Evolutionary conservation across 2,888 invertebrate genomes (phyloP), one percentile per base, ranked within the genome.

Genomic region (Rambutsinella grinnellia): DNA sequence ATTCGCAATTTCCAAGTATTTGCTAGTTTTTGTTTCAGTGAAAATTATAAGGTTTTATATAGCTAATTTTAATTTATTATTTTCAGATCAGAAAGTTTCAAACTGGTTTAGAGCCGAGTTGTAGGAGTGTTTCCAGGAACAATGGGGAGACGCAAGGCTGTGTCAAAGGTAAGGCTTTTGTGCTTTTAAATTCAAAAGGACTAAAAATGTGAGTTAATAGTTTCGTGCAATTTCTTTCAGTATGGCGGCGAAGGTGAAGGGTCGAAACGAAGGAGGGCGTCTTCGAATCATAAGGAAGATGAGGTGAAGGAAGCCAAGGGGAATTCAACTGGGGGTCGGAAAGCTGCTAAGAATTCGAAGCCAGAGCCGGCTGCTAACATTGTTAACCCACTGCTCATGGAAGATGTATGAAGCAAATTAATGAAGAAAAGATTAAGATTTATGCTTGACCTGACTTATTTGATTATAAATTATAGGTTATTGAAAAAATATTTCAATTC

Each of bases 301-400:
- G 5, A 15, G 28, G 10, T n/a, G 13, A n/a, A 2, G 21, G 61
- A 63, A n/a, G 47, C 46, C 0, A 62, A 27, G 15, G 24, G 19
- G 1, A 63, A 53, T 0, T 15, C 56, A 15, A 71, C 51, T 53
- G 19, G 13, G 10, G 28, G 44, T 21, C 27, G 15, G 23, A 58
- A 49, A 57, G 21, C 21, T 36, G 46, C 13, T 15, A n/a, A 2
- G 6, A 15, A 24, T 1, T 28, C 51, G 27, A 13, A 47, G 19
- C 6, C 44, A 8, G 3, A 6, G 36, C 28, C 10, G 17, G 13
- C 26, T 2, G 8, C 27, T 5, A 1, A 46, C 62, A 71, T 63
- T 63, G 63, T 8, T 53, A 63, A 27, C 19, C 63, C 8, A 71
- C 63, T 56, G 71, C 62, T 24, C 56, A 71, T 17, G 71, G 62